Base-by-base conservation (phyloP, 2,888 invertebrate species). In the Fragum sueziense region DNA sequence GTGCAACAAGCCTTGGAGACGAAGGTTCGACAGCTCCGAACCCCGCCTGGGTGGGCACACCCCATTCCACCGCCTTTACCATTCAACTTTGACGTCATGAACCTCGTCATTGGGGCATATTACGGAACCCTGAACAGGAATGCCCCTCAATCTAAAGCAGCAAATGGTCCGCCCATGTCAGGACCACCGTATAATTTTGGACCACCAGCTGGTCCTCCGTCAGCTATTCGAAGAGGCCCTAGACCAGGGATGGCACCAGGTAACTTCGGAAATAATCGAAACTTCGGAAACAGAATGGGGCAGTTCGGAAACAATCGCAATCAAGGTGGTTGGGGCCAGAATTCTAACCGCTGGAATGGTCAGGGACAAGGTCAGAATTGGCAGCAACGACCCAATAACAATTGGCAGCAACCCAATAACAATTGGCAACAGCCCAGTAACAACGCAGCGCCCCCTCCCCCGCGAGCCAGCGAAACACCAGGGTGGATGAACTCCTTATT, bases 1-100 rank as follows among this genome's bases (percentile, higher is more conserved):
- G 78, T 83, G 14, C 65, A 78, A 47, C 62, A 74, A 20, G 71
- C 80, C 20, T 57, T 83, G 9, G 83, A 83, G 51, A 68, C 69
- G n/a, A 77, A 67, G 47, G 62, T 83, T 9, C 75, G 76, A 11
- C 68, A 70, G n/a, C 70, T 83, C 17, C 75, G 83, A 11, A 70
- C 77, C 20, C 74, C 74, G 69, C 27, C 67, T 0, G 62, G 74
- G 33, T 73, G 74, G 20, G 77, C 79, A n/a, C 77, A 77, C 17
- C 74, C 76, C 0, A 65, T 79, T 2, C 78, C 78, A 34, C 80
- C 80, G 25, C 77, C 77, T 7, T 59, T 79, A 22, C 79, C 82
- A 2, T 72, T 57, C 34, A 54, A 67, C 7, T 78, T 80, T 34
- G 83, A 83, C 37, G 68, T 51, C 29, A 78, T 73, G 73, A 27